A percentile compares a stretch with the other conserved stretches of the same genome.
Evolutionary conservation across 2,797 vertebrate species (phyloP).

Genomic region (Gastrophryne carolinensis): DNA sequence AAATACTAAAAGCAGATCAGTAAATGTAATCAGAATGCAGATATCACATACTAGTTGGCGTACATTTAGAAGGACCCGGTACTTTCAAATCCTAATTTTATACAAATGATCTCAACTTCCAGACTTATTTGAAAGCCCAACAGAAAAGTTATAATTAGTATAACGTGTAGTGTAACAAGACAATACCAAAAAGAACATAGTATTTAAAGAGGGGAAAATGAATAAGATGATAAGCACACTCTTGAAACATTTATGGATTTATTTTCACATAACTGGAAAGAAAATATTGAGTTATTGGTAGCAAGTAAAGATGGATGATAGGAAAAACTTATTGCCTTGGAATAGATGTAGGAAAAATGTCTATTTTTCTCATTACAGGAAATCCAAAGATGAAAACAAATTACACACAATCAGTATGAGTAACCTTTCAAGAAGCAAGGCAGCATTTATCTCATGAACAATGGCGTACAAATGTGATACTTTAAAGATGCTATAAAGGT

Average conservation of each 20-base stretch:
- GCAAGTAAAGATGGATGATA: constrained; percentile 51
- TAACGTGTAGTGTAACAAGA: neutral
- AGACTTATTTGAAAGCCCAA: neutral
- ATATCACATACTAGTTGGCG: neutral
- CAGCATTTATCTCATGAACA: too few species aligned
- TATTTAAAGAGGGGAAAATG: constrained; percentile 15
- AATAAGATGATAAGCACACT: constrained; percentile 22
- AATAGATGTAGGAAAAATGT: constrained; percentile 58
- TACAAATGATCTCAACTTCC: neutral
- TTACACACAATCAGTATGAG: constrained; percentile 60
- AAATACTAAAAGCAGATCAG: neutral
- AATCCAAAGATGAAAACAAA: constrained; percentile 63
- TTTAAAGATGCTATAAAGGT: too few species aligned
- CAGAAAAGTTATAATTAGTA: constrained; percentile 21
- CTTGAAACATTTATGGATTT: too few species aligned
- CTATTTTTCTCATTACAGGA: constrained; percentile 63
- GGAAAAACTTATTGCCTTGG: constrained; percentile 61
- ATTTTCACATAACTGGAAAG: constrained; percentile 56
- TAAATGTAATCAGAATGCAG: neutral
- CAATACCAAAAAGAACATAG: constrained; percentile 9
- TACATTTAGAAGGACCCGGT: constrained; percentile 1
- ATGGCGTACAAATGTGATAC: too few species aligned
- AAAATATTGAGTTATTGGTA: too few species aligned
- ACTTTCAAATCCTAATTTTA: neutral
- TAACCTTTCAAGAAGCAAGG: neutral